Evolutionary conservation across 2,888 invertebrate species (phyloP).

Genomic region (Deroplatys truncata): DNA sequence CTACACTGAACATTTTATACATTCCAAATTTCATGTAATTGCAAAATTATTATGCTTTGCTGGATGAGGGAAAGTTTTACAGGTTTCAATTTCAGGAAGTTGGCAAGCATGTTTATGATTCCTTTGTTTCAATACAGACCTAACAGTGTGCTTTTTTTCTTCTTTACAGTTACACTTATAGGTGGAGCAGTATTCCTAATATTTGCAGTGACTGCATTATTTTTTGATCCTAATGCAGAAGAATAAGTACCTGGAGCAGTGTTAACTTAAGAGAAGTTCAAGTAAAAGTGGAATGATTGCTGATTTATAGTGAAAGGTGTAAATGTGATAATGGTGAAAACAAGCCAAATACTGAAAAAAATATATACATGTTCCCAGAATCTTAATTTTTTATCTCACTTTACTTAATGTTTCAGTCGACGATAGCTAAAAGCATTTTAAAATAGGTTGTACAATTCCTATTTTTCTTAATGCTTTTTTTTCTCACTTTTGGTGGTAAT

Average conservation of each 20-base stretch:
- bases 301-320: background rate
- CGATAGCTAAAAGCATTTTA: background rate
- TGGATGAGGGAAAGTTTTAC: too few species aligned
- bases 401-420: background rate
- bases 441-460: background rate
- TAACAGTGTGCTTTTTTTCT: constrained; percentile 29
- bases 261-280: background rate
- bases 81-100: too few species aligned
- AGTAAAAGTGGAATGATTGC: background rate
- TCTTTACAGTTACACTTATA: constrained; percentile 84
- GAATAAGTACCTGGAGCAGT: constrained; percentile 27
- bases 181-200: constrained; percentile 93
- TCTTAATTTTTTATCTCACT: background rate
- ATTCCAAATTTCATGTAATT: too few species aligned
- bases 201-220: constrained; percentile 88
- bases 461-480: background rate
- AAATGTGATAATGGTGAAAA: background rate
- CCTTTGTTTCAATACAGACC: too few species aligned
- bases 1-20: too few species aligned
- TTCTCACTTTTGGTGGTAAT: background rate
- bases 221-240: constrained; percentile 68
- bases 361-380: background rate
- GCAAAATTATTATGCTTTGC: too few species aligned
- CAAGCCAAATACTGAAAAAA: background rate
- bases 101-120: too few species aligned